Percentiles rank a stretch among this genome's conserved stretches.
Conservation (phyloP, 2,797 vertebrate species). For the Lacerta viridis region DNA sequence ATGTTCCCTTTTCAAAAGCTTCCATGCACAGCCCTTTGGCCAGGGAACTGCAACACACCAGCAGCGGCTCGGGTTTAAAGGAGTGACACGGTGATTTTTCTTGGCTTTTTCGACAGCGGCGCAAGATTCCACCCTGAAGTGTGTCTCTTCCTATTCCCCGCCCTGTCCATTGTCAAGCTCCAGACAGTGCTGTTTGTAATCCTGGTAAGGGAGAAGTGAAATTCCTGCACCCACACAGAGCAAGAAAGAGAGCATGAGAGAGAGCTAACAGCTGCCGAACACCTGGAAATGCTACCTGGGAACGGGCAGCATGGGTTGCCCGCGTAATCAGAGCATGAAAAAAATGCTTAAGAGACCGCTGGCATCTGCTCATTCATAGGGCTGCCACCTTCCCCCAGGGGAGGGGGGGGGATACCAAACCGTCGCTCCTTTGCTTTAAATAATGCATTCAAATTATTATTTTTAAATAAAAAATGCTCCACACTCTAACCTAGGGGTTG, state of each 20-base stretch:
- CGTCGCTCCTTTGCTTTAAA: neutral
- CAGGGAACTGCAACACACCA: neutral
- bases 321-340: conserved; percentile 16
- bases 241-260: too few relatives aligned
- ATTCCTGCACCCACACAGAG: neutral
- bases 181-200: neutral
- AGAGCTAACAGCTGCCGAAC: conserved; percentile 15
- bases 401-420: neutral
- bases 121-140: neutral
- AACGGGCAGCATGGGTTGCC: neutral
- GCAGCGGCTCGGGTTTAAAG: neutral
- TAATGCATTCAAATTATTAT: conserved; percentile 4
- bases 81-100: neutral
- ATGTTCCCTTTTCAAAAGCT: too few relatives aligned
- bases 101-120: neutral
- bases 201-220: neutral
- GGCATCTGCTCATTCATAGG: conserved; percentile 5
- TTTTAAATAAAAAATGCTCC: neutral
- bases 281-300: conserved; percentile 24
- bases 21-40: neutral
- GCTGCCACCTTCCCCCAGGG: neutral
- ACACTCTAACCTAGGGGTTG: neutral
- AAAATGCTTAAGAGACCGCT: conserved; percentile 1
- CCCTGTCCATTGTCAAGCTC: too few relatives aligned
- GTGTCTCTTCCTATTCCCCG: neutral